phyloP scores from a whole-genome alignment of 2,113 vertebrate genomes.

The Erythrocercus mccallii region DNA sequence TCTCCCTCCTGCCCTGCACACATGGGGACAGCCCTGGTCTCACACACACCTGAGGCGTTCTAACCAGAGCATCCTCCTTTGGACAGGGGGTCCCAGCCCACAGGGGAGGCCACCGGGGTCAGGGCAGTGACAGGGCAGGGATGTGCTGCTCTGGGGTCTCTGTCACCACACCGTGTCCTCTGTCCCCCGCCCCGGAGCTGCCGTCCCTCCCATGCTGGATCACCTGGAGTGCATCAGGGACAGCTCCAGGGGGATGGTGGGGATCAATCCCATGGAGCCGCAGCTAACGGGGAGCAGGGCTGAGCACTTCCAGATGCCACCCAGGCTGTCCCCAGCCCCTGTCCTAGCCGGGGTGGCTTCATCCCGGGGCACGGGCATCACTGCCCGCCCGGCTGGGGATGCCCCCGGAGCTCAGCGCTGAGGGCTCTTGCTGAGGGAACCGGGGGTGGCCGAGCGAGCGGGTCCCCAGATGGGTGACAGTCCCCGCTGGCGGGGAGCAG shows the following conservation, averaged over 20 bases:
- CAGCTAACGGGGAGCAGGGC: rapidly evolving
- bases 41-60: background rate
- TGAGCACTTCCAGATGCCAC: background rate
- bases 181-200: background rate
- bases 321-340: background rate
- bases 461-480: rapidly evolving
- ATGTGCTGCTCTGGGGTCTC: background rate
- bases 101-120: background rate
- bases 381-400: background rate
- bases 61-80: background rate
- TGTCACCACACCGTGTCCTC: background rate
- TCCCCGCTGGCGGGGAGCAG: background rate
- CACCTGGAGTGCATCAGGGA: background rate
- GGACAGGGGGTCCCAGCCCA: rapidly evolving
- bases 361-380: rapidly evolving
- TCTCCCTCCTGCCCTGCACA: background rate
- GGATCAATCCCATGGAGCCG: rapidly evolving
- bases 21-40: background rate
- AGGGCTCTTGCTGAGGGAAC: background rate
- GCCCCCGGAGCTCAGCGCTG: background rate
- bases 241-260: no score
- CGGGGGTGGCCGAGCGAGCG: rapidly evolving
- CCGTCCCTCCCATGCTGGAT: rapidly evolving
- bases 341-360: rapidly evolving
- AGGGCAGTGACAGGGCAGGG: background rate